Evolutionary conservation across 2,888 invertebrate genomes (phyloP), one percentile per base, ranked within the genome.

Genomic region (Tetranychus piercei): DNA sequence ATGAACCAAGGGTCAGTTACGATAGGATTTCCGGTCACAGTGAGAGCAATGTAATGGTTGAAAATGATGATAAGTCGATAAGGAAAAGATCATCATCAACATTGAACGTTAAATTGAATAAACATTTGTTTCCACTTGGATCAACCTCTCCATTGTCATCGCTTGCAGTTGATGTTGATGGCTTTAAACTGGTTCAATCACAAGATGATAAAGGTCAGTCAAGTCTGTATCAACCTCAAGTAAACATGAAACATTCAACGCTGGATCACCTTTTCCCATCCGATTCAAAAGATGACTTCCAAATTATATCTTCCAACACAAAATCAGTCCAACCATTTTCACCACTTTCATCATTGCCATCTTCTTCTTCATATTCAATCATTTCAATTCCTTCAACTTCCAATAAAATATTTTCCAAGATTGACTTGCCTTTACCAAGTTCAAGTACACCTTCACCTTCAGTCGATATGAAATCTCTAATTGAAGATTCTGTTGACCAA

Each of bases 401-500:
- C 15, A 55, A 55, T 55, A 9, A 55, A 55, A 6, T 55, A 15
- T 15, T 15, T 1, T 7, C 11, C 55, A 55, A 55, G 9, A 55
- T 55, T 55, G 15, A 55, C 55, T 45, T 45, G 9, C 45, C 45
- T 45, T 45, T 9, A 45, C 9, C 45, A 45, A 8, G 7, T 8
- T 55, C 55, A 55, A 55, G 11, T 2, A 55, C 55, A 15, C 55
- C 9, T 15, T 55, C 55, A 3, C 15, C 15, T 5, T 1, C 9
- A 15, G 55, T 15, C 7, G 23, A 64, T 15, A 4, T 23, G 9
- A 74, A 22, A 8, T 18, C 20, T 15, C 18, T 43, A 44, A 43
- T 45, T 44, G 18, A n/a, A n/a, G 74, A 74, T 11, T 66, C 76
- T 1, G 70, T 76, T 34, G 74, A 72, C 45, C 75, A 73, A 64